Percentiles rank a stretch among this genome's conserved stretches.
Conservation (phyloP, 2,113 vertebrate genomes). For the Nothoprocta pentlandii region DNA sequence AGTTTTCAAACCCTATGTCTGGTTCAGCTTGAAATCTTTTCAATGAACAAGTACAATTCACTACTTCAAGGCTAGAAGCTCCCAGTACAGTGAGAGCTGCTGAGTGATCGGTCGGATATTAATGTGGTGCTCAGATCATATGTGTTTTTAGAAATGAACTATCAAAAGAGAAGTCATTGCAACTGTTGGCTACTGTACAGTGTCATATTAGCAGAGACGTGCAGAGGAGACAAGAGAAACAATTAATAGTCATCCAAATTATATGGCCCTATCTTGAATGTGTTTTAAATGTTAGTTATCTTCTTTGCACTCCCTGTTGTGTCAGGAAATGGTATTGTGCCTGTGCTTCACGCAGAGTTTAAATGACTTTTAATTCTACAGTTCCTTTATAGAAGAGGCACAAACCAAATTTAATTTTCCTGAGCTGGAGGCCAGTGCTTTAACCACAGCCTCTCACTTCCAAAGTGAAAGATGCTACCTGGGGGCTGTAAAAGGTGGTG, state of each 20-base stretch:
- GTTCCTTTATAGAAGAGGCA: not conserved
- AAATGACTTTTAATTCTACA: constrained; percentile 55
- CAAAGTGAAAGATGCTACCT: not conserved
- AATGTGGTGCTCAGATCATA: not conserved
- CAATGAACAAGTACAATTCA: not conserved
- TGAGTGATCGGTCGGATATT: not conserved
- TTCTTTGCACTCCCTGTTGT: constrained; percentile 14
- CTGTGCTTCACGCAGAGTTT: constrained; percentile 26
- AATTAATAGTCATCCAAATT: constrained; percentile 22
- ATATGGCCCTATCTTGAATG: not conserved
- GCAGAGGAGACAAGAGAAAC: not conserved
- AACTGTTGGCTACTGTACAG: not conserved
- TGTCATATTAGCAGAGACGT: not conserved
- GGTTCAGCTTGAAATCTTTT: not conserved
- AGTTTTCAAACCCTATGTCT: not conserved
- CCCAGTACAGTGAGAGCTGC: not conserved
- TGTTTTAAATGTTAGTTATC: constrained; percentile 41
- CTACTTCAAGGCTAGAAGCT: not conserved
- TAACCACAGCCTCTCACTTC: not conserved
- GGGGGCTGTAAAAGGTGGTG: not conserved
- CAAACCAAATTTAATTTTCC: constrained; percentile 24
- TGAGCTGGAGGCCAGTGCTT: not conserved
- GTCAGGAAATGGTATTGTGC: constrained; percentile 31
- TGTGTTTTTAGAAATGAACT: not conserved
- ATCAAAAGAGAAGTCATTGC: not conserved